Base-by-base conservation (phyloP, 2,113 vertebrate species). In the Siniperca chuatsi region DNA sequence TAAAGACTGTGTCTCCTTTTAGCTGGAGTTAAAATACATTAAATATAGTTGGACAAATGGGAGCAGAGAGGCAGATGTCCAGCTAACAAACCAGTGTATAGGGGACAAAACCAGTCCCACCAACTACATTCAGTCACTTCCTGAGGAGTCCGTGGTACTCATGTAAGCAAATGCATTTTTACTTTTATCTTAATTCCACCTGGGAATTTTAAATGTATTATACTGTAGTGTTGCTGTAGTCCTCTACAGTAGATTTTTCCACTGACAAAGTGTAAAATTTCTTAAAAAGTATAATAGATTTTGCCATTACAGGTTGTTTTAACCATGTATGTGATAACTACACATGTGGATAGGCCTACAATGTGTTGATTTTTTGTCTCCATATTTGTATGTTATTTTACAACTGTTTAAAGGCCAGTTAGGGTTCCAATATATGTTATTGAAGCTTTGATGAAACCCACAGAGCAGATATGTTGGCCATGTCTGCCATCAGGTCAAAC, bases 11-110 rank as follows among this genome's bases (percentile, higher is more conserved):
- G 54, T 44, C 58, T 65, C 29, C 16, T 73, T 46, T 33, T 8
- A 46, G 21, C 25, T 60, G 25, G 23, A 54, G 6, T 37, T 57
- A 15, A 81, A 64, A 46, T 35, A 25, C 5, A 57, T 57, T 15
- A n/a, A n/a, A 54, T 44, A n/a, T 8, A 48, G 25, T 25, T 46
- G 66, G 48, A 71, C 48, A 44, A 33, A 82, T 68, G 52, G 15
- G 50, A 67, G 42, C 42, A 62, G 44, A 61, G 35, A 71, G 37
- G 40, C 50, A 57, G n/a, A 57, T 35, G 46, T 29, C 72, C 71
- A 67, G 40, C 8, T 48, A 37, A 61, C 46, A 42, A 10, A 54
- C 2, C 25, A 21, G 21, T n/a, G 37, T 10, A 25, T 8, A 25
- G 0, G 18, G 40, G 48, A 57, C 52, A 15, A 40, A 40, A 25